Conservation (phyloP, 2,797 vertebrate species). For the Choloepus didactylus region DNA sequence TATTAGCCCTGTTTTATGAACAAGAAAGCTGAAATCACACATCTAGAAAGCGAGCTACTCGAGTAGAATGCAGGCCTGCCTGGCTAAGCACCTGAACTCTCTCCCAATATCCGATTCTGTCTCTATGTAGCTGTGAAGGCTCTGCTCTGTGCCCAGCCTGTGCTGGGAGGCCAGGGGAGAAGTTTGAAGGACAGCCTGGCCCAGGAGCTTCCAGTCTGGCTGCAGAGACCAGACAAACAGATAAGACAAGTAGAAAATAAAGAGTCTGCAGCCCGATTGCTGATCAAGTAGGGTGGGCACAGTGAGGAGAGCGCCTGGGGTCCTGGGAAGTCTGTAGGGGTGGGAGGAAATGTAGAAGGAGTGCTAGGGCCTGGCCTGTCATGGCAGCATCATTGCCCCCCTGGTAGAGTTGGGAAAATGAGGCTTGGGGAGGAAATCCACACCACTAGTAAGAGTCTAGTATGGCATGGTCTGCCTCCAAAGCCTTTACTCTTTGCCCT, state of each 20-base stretch:
- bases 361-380: neutral
- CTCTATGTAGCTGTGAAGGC: neutral
- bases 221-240: neutral
- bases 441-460: neutral
- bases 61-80: neutral
- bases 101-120: neutral
- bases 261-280: neutral
- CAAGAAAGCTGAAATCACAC: neutral
- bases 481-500: neutral
- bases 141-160: neutral
- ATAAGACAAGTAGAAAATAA: neutral
- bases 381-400: neutral
- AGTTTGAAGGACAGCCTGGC: neutral
- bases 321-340: neutral
- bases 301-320: accelerated
- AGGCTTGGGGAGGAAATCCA: neutral
- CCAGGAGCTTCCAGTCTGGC: neutral
- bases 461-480: neutral
- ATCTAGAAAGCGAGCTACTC: neutral
- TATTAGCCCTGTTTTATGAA: neutral
- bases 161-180: neutral
- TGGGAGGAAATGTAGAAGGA: neutral
- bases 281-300: neutral
- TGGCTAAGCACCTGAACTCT: neutral
- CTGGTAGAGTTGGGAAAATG: neutral